Conservation (phyloP, 2,888 invertebrate genomes). For the Drosophila recens region DNA sequence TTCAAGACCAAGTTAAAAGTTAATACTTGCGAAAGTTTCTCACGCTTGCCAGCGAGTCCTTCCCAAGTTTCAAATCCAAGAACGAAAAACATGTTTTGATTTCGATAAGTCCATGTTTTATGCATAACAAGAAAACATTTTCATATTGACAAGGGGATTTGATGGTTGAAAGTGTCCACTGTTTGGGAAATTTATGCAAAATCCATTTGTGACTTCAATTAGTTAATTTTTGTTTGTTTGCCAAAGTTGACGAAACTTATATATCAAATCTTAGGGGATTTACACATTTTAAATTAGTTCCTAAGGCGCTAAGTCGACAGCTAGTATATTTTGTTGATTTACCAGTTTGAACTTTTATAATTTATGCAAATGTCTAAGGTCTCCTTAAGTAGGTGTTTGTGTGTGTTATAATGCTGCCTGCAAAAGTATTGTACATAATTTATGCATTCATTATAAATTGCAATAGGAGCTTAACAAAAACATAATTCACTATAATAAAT, state of each 20-base stretch:
- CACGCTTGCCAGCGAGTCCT: constrained; percentile 11
- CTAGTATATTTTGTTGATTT: constrained; percentile 23
- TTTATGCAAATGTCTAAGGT: constrained; percentile 54
- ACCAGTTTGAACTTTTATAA: constrained; percentile 31
- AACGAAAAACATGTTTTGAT: constrained; percentile 69
- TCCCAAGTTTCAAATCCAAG: constrained; percentile 25
- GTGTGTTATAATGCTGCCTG: constrained; percentile 5
- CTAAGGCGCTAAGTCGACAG: constrained; percentile 30
- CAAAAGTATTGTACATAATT: constrained; percentile 18
- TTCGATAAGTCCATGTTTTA: constrained; percentile 64
- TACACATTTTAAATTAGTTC: constrained; percentile 43
- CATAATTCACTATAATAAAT: constrained; percentile 2
- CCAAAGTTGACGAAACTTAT: constrained; percentile 4
- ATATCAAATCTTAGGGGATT: constrained; percentile 2
- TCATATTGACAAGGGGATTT: constrained; percentile 46
- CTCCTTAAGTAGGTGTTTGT: not conserved
- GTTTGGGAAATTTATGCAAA: constrained; percentile 50
- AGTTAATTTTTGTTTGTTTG: constrained; percentile 49
- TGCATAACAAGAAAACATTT: constrained; percentile 47
- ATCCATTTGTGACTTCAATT: constrained; percentile 54
- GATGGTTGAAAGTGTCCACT: constrained; percentile 17
- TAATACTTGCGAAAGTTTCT: constrained; percentile 37
- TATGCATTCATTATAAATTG: constrained; percentile 35
- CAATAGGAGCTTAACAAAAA: constrained; percentile 3
- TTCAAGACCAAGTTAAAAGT: constrained; percentile 38